Evolutionary conservation across 2,888 invertebrate species (phyloP), one percentile per base, ranked within the genome.

Genomic region (Polyploca ridens): DNA sequence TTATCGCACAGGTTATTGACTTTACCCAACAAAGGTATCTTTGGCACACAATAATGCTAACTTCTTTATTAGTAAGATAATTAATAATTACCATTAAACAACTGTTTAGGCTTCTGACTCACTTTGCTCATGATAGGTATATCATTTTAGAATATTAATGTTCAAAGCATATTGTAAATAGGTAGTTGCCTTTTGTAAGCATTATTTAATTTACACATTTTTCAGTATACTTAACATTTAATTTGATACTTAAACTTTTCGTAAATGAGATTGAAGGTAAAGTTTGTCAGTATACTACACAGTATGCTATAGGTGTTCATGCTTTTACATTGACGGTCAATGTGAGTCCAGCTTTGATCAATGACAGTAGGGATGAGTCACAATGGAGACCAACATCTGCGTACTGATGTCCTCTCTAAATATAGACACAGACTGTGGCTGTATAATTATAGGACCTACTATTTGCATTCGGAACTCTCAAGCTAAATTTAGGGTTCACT

Each of bases 341-440:
- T 69, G 65, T 60, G 3, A 38, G 59, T 73, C 13, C 41, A 41
- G 70, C 72, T 70, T 71, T 78, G 75, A 79, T 79, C 76, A 79
- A 78, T 78, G 80, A 73, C 78, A 76, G 73, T 70, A 72, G 35
- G 62, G 60, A 74, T 88, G 87, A 88, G 77, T 88, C 87, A 88
- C 79, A 75, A 71, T 74, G 66, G 66, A 71, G 71, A 76, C 71
- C 69, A 64, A 79, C 81, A 83, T 85, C 77, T 85, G 87, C 78
- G 72, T 76, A 79, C 77, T 79, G 79, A 84, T 81, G 82, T 79
- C 76, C 76, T 69, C 73, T 78, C 86, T 88, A 87, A 86, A 86
- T 86, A 84, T 86, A 88, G 86, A 77, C 72, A 67, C 81, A 85
- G 79, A 84, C 83, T 70, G 74, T 68, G 61, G 64, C 73, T 73